Percentiles rank a stretch among this genome's conserved stretches.
These are phyloP conservation scores for Baronia brevicornis DNA, from an alignment of 2,888 invertebrate species.

Conservation along the genomic window DNA sequence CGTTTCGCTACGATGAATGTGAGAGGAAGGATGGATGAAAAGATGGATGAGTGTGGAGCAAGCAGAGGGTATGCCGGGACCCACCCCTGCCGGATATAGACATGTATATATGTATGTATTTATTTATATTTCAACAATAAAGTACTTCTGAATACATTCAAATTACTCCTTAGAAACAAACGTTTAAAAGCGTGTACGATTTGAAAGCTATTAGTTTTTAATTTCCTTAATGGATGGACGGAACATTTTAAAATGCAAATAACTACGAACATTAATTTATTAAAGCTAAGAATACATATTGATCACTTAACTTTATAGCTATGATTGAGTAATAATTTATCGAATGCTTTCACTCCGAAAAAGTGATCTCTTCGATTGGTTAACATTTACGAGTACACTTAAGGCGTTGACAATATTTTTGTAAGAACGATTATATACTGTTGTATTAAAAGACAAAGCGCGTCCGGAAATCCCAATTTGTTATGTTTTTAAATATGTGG, in stretches of 20 bases:
- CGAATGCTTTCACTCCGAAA: slow-evolving; percentile 1
- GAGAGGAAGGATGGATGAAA: too few relatives aligned
- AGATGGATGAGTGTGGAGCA: too few relatives aligned
- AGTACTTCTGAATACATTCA: too few relatives aligned
- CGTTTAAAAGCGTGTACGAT: slow-evolving; percentile 8
- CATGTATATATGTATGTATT: too few relatives aligned
- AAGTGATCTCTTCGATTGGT: slow-evolving; percentile 1
- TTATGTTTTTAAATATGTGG: background rate
- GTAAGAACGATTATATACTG: too few relatives aligned
- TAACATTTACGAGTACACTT: too few relatives aligned
- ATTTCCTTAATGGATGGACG: slow-evolving; percentile 25
- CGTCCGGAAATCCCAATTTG: background rate
- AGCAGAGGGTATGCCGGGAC: too few relatives aligned
- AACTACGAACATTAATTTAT: slow-evolving; percentile 2
- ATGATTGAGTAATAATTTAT: slow-evolving; percentile 4
- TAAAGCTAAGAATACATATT: background rate
- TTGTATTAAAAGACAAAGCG: background rate
- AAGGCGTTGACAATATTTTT: too few relatives aligned
- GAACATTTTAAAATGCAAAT: slow-evolving; percentile 19
- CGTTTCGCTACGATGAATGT: too few relatives aligned
- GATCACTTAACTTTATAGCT: slow-evolving; percentile 4
- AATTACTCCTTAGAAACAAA: slow-evolving; percentile 4
- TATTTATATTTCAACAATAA: too few relatives aligned
- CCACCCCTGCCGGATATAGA: too few relatives aligned
- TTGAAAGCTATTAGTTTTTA: slow-evolving; percentile 20